Base-by-base conservation (phyloP, 92 coral and sea anemone species). In the Virgularia gustaviana region DNA sequence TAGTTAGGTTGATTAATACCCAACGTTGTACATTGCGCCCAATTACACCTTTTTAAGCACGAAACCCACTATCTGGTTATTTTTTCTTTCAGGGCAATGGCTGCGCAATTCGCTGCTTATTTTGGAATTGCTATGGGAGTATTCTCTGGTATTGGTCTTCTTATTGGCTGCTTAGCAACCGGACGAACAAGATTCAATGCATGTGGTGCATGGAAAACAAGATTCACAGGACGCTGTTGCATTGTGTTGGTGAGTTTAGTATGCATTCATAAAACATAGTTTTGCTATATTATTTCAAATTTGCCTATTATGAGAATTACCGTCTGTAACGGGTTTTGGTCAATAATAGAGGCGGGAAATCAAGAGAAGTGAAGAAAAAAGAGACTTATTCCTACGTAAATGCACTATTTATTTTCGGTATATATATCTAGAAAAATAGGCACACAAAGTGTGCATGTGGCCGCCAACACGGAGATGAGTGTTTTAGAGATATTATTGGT, bases 191-290 rank as follows among this genome's bases (percentile, higher is more conserved):
- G 94, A 70, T 92, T 78, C 81, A 89, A 65, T 4, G 63, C 81
- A 47, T 92, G 82, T 82, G 80, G 82, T 11, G 94, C 87, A 6
- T 89, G 96, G 94, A 92, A 92, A 57, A 75, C 96, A n/a, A 88
- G 87, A 37, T 57, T 85, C 25, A 41, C 77, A 6, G 98, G 94
- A 3, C 86, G 98, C 37, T 92, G 94, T 65, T 92, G 92, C 28
- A 77, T 89, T 36, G 57, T 84, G 1, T 36, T 82, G 47, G 98
- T 92, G 80, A 76, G 96, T 78, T n/a, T n/a, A n/a, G n/a, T n/a
- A n/a, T n/a, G n/a, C n/a, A n/a, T n/a, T n/a, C n/a, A n/a, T n/a
- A n/a, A n/a, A n/a, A n/a, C n/a, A n/a, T n/a, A n/a, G n/a, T n/a
- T n/a, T n/a, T n/a, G 2, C 58, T 59, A 22, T 59, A 23, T 59